Evolutionary conservation across 2,888 invertebrate species (phyloP).

Genomic region (Miltochrista miniata): DNA sequence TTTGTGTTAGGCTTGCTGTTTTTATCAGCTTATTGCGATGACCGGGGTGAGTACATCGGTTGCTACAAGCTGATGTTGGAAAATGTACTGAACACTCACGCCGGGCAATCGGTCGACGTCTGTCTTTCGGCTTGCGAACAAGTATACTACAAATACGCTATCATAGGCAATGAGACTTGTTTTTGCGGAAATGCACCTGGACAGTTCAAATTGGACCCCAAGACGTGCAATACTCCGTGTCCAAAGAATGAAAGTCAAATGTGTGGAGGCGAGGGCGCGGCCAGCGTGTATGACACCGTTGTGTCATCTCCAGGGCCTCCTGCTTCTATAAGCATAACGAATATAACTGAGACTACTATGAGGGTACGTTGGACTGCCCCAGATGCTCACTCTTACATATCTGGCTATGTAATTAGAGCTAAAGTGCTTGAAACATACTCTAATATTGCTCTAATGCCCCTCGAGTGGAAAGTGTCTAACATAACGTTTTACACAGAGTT

Average conservation of each 20-base stretch:
- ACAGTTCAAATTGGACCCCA: conserved; percentile 65
- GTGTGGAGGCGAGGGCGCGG: conserved; percentile 87
- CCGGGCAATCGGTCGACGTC: conserved; percentile 76
- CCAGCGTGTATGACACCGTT: conserved; percentile 88
- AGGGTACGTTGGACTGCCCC: conserved; percentile 84
- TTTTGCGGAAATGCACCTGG: conserved; percentile 74
- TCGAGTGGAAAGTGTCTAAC: conserved; percentile 85
- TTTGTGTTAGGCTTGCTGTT: conserved; percentile 41
- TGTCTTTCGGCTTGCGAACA: conserved; percentile 76
- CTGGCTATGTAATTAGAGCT: conserved; percentile 83
- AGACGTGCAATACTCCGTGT: conserved; percentile 83
- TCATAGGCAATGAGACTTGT: conserved; percentile 73
- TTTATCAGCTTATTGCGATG: conserved; percentile 41
- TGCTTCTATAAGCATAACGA: conserved; percentile 80
- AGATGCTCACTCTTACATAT: conserved; percentile 77
- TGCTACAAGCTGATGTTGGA: conserved; percentile 65
- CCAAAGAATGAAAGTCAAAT: conserved; percentile 83
- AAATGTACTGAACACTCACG: conserved; percentile 68
- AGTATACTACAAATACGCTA: conserved; percentile 73
- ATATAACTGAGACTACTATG: conserved; percentile 85
- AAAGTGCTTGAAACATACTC: conserved; percentile 83
- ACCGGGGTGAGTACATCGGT: conserved; percentile 74
- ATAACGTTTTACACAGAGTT: conserved; percentile 83
- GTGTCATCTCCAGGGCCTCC: conserved; percentile 88
- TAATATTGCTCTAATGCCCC: conserved; percentile 68